Evolutionary conservation across 2,797 vertebrate species (phyloP).

Genomic region (Odontamblyopus lacepedii): DNA sequence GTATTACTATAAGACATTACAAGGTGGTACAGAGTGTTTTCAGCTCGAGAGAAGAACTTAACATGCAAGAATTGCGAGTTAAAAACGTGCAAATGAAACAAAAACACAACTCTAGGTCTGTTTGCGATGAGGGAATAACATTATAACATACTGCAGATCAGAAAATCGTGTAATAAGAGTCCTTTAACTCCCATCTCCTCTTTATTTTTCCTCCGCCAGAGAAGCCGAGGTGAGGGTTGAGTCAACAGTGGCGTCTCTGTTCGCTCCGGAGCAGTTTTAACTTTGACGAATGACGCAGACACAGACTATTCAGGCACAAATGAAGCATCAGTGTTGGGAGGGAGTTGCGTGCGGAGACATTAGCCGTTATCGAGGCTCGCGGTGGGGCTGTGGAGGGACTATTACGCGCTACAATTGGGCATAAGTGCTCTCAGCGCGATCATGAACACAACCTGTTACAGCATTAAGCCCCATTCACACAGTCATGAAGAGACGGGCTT

Average conservation of each 20-base stretch:
- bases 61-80: too few species aligned
- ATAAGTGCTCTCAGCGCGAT: slow-evolving; percentile 39
- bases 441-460: slow-evolving; percentile 5
- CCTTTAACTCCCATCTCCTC: not conserved
- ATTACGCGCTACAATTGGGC: slow-evolving; percentile 44
- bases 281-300: slow-evolving; percentile 1
- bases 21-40: too few species aligned
- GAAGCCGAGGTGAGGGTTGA: not conserved
- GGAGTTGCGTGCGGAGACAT: slow-evolving; percentile 42
- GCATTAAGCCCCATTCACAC: slow-evolving; percentile 4
- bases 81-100: too few species aligned
- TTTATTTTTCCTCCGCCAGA: too few species aligned
- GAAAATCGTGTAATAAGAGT: too few species aligned
- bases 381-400: slow-evolving; percentile 58
- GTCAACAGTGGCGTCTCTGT: not conserved
- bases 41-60: too few species aligned
- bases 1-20: too few species aligned
- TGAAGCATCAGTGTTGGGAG: slow-evolving; percentile 50
- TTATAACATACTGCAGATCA: too few species aligned
- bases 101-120: too few species aligned
- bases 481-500: not conserved
- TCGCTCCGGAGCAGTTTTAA: not conserved
- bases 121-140: too few species aligned
- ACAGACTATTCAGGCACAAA: slow-evolving; percentile 35
- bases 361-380: slow-evolving; percentile 41